Base-by-base conservation (phyloP, 2,113 vertebrate genomes). In the Vidua macroura region DNA sequence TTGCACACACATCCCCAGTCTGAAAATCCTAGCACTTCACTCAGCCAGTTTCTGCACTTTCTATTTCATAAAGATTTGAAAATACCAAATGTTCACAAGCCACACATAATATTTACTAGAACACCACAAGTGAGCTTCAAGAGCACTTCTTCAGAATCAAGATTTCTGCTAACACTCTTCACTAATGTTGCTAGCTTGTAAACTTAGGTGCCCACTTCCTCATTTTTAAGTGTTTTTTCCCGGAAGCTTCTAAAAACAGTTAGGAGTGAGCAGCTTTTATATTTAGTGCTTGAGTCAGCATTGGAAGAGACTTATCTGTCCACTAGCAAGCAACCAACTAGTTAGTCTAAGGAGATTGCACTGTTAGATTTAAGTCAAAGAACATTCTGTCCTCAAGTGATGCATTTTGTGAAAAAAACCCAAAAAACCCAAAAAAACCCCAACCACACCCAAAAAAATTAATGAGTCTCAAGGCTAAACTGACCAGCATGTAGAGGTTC, bases 101-200 rank as follows among this genome's bases (percentile, higher is more conserved):
- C 68, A 86, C 62, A 72, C 14, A 4, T 48, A 83, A 18, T 43
- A 69, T 52, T 52, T 79, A 74, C 75, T 82, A 15, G 3, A 44
- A 74, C 49, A 39, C 43, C 52, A 70, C 60, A 74, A 75, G 52
- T 49, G 59, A 85, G 63, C 70, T 86, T 83, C 51, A 52, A n/a
- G 59, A 92, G 62, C 63, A 74, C 56, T 92, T 87, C 66, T 94
- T 80, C 27, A 92, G 82, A 92, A 86, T 52, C 49, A 86, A 72
- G 39, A 77, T 64, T 88, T 78, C 83, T 80, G 37, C 52, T 84
- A 88, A n/a, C 19, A 48, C 8, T 75, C 44, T 68, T 49, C 67
- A 53, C 64, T 39, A 48, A 22, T 46, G 58, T 68, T 59, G 60
- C 60, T 46, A 39, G 37, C 76, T 74, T 88, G 64, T 88, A 94